Evolutionary conservation across 2,888 invertebrate genomes (phyloP).

Genomic region (Ophion ventricosus): DNA sequence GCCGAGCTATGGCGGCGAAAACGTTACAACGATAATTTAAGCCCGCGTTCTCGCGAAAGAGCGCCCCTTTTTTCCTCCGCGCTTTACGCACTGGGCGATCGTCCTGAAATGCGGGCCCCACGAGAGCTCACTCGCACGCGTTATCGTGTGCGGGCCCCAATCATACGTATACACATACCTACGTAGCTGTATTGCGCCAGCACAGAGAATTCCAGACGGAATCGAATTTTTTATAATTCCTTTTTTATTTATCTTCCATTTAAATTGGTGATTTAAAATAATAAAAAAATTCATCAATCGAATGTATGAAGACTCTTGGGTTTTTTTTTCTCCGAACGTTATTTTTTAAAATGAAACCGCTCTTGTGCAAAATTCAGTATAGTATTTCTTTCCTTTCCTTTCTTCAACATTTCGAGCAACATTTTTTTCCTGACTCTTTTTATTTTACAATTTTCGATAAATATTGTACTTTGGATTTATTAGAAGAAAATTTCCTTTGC

Average conservation of each 20-base stretch:
- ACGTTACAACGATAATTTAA: slow-evolving; percentile 79
- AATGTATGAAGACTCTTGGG: no score
- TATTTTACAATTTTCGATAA: no score
- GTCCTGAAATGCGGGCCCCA: slow-evolving; percentile 60
- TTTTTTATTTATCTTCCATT: not conserved
- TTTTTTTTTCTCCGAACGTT: no score
- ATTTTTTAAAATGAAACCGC: no score
- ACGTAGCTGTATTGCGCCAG: not conserved
- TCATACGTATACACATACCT: not conserved
- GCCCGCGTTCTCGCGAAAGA: slow-evolving; percentile 67
- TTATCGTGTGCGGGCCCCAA: slow-evolving; percentile 64
- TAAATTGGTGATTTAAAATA: not conserved
- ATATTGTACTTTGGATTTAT: no score
- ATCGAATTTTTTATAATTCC: not conserved
- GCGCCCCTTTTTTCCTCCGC: slow-evolving; percentile 23
- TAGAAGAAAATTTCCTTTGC: no score
- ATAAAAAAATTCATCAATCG: no score
- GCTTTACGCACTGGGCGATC: slow-evolving; percentile 12
- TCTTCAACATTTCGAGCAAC: no score
- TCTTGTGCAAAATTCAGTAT: no score
- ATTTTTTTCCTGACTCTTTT: no score
- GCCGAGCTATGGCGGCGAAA: slow-evolving; percentile 55
- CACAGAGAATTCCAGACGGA: slow-evolving; percentile 16
- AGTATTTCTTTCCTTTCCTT: no score
- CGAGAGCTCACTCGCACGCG: slow-evolving; percentile 36